phyloP scores from a whole-genome alignment of 2,888 invertebrate genomes.

The Lapara coniferarum region DNA sequence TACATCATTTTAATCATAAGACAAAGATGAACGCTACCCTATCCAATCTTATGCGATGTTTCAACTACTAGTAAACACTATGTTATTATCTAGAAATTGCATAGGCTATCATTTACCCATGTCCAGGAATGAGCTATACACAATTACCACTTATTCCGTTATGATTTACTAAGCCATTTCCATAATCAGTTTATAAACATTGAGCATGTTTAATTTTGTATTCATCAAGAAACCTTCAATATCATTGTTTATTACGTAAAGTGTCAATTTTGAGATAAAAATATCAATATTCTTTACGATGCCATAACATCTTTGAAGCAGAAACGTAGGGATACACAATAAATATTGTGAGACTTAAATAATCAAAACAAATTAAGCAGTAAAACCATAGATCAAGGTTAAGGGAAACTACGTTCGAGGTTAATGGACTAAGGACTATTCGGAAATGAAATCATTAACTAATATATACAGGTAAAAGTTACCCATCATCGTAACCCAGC shows the following conservation, averaged over 20 bases:
- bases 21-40: not conserved
- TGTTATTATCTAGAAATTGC: slow-evolving; percentile 14
- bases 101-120: not conserved
- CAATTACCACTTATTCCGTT: not conserved
- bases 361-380: not conserved
- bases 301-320: no score
- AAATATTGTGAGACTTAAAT: not conserved
- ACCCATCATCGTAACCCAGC: slow-evolving; percentile 2
- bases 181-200: not conserved
- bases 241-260: not conserved
- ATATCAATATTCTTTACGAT: no score
- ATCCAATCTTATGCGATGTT: not conserved
- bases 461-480: slow-evolving; percentile 1
- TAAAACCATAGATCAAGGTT: no score
- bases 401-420: no score
- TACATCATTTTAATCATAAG: not conserved
- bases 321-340: not conserved
- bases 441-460: not conserved
- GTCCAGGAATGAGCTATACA: not conserved
- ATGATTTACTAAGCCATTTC: not conserved
- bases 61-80: slow-evolving; percentile 5
- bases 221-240: not conserved
- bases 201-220: not conserved
- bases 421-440: not conserved
- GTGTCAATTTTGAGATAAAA: no score